Conservation (phyloP, 2,888 invertebrate species). For the Acanthococcus lagerstroemiae region DNA sequence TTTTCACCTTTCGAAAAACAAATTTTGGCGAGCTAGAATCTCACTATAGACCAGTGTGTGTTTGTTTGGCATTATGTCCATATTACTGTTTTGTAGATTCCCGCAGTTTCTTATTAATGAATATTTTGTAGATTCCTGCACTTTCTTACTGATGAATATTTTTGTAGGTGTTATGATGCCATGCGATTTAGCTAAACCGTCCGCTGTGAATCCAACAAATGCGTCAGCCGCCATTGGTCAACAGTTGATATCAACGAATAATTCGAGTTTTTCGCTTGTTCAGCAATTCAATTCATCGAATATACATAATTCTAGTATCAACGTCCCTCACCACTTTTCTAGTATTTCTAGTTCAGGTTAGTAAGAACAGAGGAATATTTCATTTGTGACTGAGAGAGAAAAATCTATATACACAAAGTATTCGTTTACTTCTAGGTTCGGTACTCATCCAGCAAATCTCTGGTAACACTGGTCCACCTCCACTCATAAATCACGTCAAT, state of each 20-base stretch:
- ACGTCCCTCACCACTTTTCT: slow-evolving; percentile 15
- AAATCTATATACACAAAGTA: too few species aligned
- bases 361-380: not conserved
- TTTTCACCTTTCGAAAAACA: too few species aligned
- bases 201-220: slow-evolving; percentile 2
- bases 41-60: too few species aligned
- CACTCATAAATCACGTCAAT: slow-evolving; percentile 8
- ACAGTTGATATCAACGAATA: slow-evolving; percentile 20
- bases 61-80: too few species aligned
- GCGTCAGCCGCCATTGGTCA: slow-evolving; percentile 17
- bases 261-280: slow-evolving; percentile 22
- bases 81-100: too few species aligned
- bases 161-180: slow-evolving; percentile 15
- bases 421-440: slow-evolving; percentile 16
- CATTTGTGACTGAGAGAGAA: too few species aligned
- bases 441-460: slow-evolving; percentile 23
- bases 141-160: too few species aligned
- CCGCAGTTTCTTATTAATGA: too few species aligned
- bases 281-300: slow-evolving; percentile 20
- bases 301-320: slow-evolving; percentile 9
- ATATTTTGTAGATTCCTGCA: too few species aligned
- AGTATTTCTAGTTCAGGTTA: slow-evolving; percentile 19
- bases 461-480: slow-evolving; percentile 5
- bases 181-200: slow-evolving; percentile 10
- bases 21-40: too few species aligned